Percentiles rank a stretch among this genome's conserved stretches.
phyloP scores from a whole-genome alignment of 2,888 invertebrate species.

The Hymenopus coronatus region DNA sequence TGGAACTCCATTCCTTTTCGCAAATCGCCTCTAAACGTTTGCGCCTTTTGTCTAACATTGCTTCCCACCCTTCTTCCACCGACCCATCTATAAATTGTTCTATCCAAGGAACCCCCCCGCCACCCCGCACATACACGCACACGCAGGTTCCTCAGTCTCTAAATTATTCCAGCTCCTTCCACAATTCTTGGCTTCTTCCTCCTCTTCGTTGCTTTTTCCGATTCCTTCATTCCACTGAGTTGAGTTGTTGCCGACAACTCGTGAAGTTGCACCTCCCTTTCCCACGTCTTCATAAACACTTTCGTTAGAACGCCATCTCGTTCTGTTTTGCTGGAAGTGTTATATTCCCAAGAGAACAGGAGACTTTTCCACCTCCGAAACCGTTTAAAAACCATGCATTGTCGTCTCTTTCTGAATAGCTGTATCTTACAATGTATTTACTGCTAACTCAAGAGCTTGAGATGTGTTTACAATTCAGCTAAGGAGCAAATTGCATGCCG shows the following conservation, averaged over 20 bases:
- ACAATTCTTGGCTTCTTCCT: not conserved
- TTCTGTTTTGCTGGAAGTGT: not conserved
- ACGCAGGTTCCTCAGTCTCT: not conserved
- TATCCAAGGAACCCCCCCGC: not conserved
- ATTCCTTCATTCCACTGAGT: not conserved
- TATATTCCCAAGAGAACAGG: not conserved
- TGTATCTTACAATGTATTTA: not conserved
- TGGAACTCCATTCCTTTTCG: not conserved
- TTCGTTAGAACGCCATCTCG: not conserved
- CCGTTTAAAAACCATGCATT: not conserved
- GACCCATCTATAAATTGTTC: not conserved
- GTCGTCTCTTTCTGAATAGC: not conserved
- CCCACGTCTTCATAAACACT: not conserved
- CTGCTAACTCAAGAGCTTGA: not conserved
- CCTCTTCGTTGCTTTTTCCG: not conserved
- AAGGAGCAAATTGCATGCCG: too few species aligned
- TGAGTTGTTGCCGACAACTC: not conserved
- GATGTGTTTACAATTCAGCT: not conserved
- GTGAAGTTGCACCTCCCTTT: not conserved
- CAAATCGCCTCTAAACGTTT: not conserved
- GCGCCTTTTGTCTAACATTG: not conserved
- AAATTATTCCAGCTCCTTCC: not conserved
- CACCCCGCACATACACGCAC: not conserved
- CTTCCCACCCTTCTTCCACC: not conserved
- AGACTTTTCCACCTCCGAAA: not conserved